A percentile compares a stretch with the other conserved stretches of the same genome.
Evolutionary conservation across 2,797 vertebrate genomes (phyloP).

Genomic region (Siniperca scherzeri): DNA sequence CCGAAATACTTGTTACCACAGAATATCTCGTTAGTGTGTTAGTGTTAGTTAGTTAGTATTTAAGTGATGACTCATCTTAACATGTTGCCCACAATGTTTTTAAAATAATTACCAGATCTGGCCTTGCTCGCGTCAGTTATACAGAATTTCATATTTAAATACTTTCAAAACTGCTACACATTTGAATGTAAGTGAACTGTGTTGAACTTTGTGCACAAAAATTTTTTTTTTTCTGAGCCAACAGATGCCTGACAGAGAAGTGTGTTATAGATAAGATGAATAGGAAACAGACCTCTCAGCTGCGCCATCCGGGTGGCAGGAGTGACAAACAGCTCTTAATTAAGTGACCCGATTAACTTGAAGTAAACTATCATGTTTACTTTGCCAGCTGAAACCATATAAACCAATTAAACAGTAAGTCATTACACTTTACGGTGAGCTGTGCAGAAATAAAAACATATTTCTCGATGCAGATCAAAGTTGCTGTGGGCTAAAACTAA

Average conservation of each 20-base stretch:
- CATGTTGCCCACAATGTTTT: background rate
- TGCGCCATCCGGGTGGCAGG: background rate
- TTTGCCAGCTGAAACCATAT: background rate
- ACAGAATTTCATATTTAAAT: background rate
- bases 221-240: background rate
- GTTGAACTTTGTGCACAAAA: background rate
- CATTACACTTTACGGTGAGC: background rate
- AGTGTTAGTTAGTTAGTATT: too few species aligned
- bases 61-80: background rate
- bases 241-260: slow-evolving; percentile 1
- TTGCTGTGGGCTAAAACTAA: slow-evolving; percentile 11
- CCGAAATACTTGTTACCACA: background rate
- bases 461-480: slow-evolving; percentile 10
- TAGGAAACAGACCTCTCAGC: slow-evolving; percentile 38
- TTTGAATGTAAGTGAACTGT: background rate
- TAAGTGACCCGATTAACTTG: background rate
- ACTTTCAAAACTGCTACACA: background rate
- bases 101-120: background rate
- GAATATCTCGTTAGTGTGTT: slow-evolving; percentile 1
- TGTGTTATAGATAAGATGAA: slow-evolving; percentile 34
- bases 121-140: background rate
- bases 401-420: slow-evolving; percentile 1
- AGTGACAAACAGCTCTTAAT: background rate
- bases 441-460: background rate
- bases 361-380: background rate